Base-by-base conservation (phyloP, 2,797 vertebrate genomes). In the Aldrovandia affinis region DNA sequence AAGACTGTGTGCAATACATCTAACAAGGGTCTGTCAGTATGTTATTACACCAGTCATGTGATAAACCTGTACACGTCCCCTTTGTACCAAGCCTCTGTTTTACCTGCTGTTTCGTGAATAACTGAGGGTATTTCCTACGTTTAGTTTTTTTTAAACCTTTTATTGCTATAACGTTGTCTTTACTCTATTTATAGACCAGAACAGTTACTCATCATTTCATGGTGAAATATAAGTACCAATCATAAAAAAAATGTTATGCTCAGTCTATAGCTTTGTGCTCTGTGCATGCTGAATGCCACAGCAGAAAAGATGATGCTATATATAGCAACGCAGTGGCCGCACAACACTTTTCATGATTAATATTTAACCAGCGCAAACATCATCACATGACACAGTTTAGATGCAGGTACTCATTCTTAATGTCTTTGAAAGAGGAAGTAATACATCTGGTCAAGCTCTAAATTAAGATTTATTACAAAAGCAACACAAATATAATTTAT, bases 401-500 rank as follows among this genome's bases (percentile, higher is more conserved):
- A 63, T 63, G n/a, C 39, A 77, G 73, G 73, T 77, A 44, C 22
- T 47, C 39, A 22, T 47, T 77, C 42, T 44, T n/a, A 77, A 77
- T 77, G 73, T 77, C 25, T 77, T 77, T n/a, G 20, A 77, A 47
- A 77, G 10, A n/a, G 39, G 73, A 47, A 47, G 39, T 77, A 77
- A 77, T 77, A 44, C n/a, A 42, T 28, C 73, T 77, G 22, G 20
- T 47, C 73, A 1, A n/a, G 7, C 42, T 47, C 42, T 77, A 77
- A 77, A 77, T 77, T 44, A 77, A 77, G 73, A 77, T 47, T 77
- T n/a, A 77, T 77, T 25, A 33, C n/a, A n/a, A 77, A 47, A 77
- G n/a, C 36, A 44, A n/a, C 39, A 77, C 73, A 77, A 77, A 77
- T 77, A 77, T 77, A 77, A 77, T 77, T n/a, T 47, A 44, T 77